Evolutionary conservation across 2,113 vertebrate species (phyloP).

Genomic region (Zapus hudsonius): DNA sequence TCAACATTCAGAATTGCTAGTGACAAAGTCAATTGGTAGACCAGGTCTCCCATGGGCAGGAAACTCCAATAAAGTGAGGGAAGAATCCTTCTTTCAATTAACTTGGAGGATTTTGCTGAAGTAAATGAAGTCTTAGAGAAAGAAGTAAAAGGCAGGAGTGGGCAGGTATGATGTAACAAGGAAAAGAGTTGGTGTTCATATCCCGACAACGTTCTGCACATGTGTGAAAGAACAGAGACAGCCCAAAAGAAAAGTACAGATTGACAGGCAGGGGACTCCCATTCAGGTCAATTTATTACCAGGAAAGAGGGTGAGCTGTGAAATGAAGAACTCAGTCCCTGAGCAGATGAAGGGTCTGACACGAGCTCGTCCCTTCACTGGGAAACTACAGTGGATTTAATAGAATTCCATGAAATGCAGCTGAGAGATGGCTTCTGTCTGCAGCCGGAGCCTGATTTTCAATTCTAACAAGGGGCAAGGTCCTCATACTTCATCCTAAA

Average conservation of each 20-base stretch:
- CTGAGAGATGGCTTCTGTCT: neutral
- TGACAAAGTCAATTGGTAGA: constrained; percentile 55
- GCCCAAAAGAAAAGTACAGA: constrained; percentile 67
- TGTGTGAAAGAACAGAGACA: constrained; percentile 44
- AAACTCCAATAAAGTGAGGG: neutral
- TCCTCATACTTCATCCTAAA: neutral
- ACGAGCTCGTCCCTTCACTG: neutral
- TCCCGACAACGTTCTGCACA: constrained; percentile 32
- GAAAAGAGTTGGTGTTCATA: constrained; percentile 56
- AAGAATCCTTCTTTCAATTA: constrained; percentile 58
- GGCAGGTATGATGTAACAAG: neutral
- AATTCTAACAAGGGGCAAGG: constrained; percentile 1
- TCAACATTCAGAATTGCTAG: constrained; percentile 62
- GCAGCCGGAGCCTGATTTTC: neutral
- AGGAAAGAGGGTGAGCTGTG: constrained; percentile 78
- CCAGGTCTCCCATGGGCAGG: constrained; percentile 7
- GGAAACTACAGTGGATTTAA: neutral
- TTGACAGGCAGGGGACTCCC: constrained; percentile 71
- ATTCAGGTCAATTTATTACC: constrained; percentile 78
- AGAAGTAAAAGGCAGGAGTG: constrained; percentile 43
- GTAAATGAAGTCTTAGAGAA: constrained; percentile 40
- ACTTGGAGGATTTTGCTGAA: constrained; percentile 53
- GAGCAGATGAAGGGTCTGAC: neutral
- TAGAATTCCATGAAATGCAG: neutral
- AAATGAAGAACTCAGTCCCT: constrained; percentile 65